Percentiles rank a stretch among this genome's conserved stretches.
Conservation (phyloP, 2,797 vertebrate species). For the Phataginus tetradactyla region DNA sequence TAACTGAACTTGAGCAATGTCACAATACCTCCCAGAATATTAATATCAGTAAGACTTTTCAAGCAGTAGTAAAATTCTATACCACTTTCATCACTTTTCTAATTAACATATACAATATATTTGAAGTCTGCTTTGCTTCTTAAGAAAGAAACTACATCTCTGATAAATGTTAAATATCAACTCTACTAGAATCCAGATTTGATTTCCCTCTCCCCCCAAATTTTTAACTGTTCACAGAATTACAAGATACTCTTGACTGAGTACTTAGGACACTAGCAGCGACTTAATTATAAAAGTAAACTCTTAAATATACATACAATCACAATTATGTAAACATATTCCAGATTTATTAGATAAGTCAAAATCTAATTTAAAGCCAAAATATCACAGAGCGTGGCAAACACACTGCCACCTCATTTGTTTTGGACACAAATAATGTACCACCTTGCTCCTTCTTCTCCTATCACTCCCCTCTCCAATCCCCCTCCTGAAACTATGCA, state of each 20-base stretch:
- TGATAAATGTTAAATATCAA: constrained; percentile 3
- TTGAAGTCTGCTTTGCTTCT: not conserved
- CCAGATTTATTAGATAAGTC: not conserved
- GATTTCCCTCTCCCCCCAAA: not conserved
- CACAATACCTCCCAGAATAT: not conserved
- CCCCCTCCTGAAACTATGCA: not conserved
- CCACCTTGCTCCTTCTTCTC: not conserved
- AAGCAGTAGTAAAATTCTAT: constrained; percentile 50
- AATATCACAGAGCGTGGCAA: not conserved
- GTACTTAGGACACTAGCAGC: not conserved
- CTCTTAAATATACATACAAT: not conserved
- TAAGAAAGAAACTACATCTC: not conserved
- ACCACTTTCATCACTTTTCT: not conserved
- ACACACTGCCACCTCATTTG: not conserved
- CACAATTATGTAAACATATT: constrained; percentile 22
- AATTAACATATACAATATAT: constrained; percentile 8
- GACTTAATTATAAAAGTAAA: constrained; percentile 45
- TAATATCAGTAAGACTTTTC: not conserved
- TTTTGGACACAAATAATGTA: not conserved
- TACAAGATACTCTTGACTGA: not conserved
- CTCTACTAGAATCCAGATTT: not conserved
- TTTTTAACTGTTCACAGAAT: not conserved
- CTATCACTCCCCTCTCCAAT: not conserved
- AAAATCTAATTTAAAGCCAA: not conserved
- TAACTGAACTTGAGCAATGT: constrained; percentile 35